Evolutionary conservation across 2,797 vertebrate genomes (phyloP).

Genomic region (Myotis daubentonii): DNA sequence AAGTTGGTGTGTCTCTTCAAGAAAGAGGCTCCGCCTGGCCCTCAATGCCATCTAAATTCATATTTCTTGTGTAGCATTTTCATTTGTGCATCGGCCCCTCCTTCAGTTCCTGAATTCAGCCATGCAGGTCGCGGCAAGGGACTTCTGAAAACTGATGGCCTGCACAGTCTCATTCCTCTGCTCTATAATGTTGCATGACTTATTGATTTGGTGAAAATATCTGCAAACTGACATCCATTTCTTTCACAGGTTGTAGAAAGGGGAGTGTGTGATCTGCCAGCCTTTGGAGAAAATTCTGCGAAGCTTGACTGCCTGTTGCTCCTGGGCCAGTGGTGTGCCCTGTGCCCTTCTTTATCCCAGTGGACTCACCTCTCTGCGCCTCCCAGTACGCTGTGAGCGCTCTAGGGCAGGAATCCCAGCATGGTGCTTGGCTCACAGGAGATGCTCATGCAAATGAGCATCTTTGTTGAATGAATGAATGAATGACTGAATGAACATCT

Average conservation of each 20-base stretch:
- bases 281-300: neutral
- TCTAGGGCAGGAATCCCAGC: neutral
- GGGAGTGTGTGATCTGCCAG: neutral
- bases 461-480: constrained; percentile 4
- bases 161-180: neutral
- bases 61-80: too few species aligned
- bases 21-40: too few species aligned
- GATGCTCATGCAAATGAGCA: neutral
- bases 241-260: neutral
- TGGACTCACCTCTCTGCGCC: neutral
- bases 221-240: neutral
- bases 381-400: neutral
- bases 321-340: neutral
- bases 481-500: neutral
- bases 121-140: neutral
- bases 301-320: neutral
- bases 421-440: neutral
- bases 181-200: neutral
- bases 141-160: constrained; percentile 10
- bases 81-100: too few species aligned
- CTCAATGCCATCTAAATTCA: too few species aligned
- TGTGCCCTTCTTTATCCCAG: neutral
- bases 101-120: too few species aligned
- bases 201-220: neutral
- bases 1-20: too few species aligned